These are phyloP conservation scores for Octonoba sinensis DNA, from an alignment of 2,888 invertebrate species.

Conservation along the genomic window DNA sequence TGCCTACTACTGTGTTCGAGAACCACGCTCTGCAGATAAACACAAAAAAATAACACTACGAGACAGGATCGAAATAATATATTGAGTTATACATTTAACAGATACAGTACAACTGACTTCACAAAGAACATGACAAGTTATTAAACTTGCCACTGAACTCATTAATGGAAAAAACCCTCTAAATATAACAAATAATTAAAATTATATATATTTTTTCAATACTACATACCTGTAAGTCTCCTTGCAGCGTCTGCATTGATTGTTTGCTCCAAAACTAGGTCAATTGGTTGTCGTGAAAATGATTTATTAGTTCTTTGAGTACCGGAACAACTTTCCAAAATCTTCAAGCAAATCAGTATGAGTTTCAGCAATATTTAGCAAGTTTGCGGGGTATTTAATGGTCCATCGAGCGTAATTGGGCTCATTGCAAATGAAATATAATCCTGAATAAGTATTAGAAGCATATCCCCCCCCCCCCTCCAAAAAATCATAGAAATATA, in stretches of 20 bases:
- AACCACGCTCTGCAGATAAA: too few relatives aligned
- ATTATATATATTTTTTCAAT: background rate
- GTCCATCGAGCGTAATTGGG: background rate
- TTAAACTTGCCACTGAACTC: too few relatives aligned
- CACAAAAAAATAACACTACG: too few relatives aligned
- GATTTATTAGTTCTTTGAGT: background rate
- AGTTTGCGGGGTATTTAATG: background rate
- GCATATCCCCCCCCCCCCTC: too few relatives aligned
- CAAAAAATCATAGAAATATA: too few relatives aligned
- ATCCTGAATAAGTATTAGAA: too few relatives aligned
- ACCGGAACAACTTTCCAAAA: background rate
- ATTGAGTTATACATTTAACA: too few relatives aligned
- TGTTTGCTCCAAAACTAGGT: background rate
- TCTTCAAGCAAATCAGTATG: background rate
- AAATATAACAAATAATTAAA: background rate
- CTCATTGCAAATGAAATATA: background rate
- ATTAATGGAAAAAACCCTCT: background rate
- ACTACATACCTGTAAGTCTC: conserved; percentile 1
- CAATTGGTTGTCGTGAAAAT: background rate
- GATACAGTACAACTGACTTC: too few relatives aligned
- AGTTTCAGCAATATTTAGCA: conserved; percentile 1
- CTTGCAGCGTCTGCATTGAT: background rate
- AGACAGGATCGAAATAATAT: too few relatives aligned
- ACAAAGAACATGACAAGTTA: too few relatives aligned
- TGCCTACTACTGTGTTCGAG: too few relatives aligned